phyloP scores from a whole-genome alignment of 53 echinoderm and acorn worm genomes.

The Apostichopus leukothele region DNA sequence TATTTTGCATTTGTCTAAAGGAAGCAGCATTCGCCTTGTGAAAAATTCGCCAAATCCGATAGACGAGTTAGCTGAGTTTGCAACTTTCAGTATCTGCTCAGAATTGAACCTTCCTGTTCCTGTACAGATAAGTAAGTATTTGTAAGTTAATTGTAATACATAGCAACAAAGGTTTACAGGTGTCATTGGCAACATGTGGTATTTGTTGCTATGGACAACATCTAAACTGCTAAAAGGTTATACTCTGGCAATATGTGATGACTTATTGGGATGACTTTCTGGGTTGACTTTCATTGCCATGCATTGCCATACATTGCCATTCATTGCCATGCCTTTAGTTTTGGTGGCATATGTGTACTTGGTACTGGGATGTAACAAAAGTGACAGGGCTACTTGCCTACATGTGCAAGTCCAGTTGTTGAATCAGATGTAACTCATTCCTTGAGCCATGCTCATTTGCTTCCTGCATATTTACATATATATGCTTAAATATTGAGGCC shows the following conservation, averaged over 20 bases:
- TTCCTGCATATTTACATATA: too few relatives aligned
- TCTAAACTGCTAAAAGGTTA: not conserved
- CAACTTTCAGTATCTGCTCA: not conserved
- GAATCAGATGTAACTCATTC: too few relatives aligned
- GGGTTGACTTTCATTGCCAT: not conserved
- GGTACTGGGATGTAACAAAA: too few relatives aligned
- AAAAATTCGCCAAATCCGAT: not conserved
- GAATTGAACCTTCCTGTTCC: conserved; percentile 6
- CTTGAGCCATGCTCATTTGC: too few relatives aligned
- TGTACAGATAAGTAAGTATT: not conserved
- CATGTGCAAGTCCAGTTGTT: too few relatives aligned
- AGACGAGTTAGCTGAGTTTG: not conserved
- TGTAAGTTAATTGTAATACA: not conserved
- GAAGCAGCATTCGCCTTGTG: not conserved
- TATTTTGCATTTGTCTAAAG: not conserved
- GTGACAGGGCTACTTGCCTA: too few relatives aligned
- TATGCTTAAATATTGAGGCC: too few relatives aligned
- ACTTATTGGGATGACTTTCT: not conserved
- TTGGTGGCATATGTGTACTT: too few relatives aligned
- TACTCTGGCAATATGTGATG: not conserved
- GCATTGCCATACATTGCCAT: too few relatives aligned
- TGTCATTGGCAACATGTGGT: too few relatives aligned
- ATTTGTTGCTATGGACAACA: not conserved
- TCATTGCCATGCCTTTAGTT: too few relatives aligned
- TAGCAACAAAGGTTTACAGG: too few relatives aligned